phyloP scores from a whole-genome alignment of 2,888 invertebrate species.

The Criorhina ranunculi region DNA sequence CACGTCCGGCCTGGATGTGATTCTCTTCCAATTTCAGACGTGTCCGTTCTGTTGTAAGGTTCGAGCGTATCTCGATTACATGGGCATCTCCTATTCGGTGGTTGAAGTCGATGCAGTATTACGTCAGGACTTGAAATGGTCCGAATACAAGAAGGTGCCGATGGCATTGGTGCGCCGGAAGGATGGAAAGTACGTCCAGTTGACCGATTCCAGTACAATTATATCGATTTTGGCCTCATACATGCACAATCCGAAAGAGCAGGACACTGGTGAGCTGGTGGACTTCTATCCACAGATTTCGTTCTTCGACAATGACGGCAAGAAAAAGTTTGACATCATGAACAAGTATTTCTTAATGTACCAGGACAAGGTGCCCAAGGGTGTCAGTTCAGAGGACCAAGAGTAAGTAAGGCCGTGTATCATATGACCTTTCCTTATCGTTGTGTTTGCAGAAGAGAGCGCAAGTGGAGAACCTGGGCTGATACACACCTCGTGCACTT shows the following conservation, averaged over 20 bases:
- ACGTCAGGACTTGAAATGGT: slow-evolving; percentile 96
- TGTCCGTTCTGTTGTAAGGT: slow-evolving; percentile 98
- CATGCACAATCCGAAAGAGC: slow-evolving; percentile 86
- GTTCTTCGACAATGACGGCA: slow-evolving; percentile 89
- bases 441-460: slow-evolving; percentile 90
- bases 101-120: slow-evolving; percentile 99
- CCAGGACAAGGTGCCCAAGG: slow-evolving; percentile 86
- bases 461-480: slow-evolving; percentile 98
- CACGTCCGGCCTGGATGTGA: slow-evolving; percentile 89
- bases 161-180: slow-evolving; percentile 91
- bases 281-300: slow-evolving; percentile 91
- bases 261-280: slow-evolving; percentile 88
- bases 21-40: slow-evolving; percentile 97
- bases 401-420: slow-evolving; percentile 85
- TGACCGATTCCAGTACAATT: slow-evolving; percentile 97
- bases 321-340: slow-evolving; percentile 89
- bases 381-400: slow-evolving; percentile 86
- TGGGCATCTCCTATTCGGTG: slow-evolving; percentile 96
- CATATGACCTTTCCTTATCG: background rate
- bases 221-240: slow-evolving; percentile 94
- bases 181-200: slow-evolving; percentile 90
- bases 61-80: slow-evolving; percentile 94
- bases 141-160: slow-evolving; percentile 97
- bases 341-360: slow-evolving; percentile 96
- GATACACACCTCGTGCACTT: slow-evolving; percentile 96